These are phyloP conservation scores for Orchestia grillus DNA, from an alignment of 1,140 invertebrate genomes.

Conservation along the genomic window DNA sequence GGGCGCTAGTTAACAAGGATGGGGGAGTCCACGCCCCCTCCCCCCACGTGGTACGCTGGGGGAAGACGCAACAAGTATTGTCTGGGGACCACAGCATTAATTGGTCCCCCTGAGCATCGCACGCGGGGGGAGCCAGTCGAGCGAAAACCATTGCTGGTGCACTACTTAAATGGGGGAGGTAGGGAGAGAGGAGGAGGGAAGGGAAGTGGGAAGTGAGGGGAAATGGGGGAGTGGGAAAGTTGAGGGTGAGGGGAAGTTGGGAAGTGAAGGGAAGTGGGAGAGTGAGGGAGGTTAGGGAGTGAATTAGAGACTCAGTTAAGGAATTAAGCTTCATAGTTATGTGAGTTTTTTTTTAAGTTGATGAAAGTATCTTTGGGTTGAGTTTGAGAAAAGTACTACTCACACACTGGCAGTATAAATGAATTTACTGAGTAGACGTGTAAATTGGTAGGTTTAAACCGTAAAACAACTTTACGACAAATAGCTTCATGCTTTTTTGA, in stretches of 20 bases:
- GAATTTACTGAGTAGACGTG: background rate
- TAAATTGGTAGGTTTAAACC: background rate
- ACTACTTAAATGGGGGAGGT: background rate
- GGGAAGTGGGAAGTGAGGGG: background rate
- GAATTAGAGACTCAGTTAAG: background rate
- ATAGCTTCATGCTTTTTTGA: too few relatives aligned
- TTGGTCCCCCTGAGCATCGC: slow-evolving; percentile 6
- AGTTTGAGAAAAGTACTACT: background rate
- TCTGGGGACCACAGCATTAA: background rate
- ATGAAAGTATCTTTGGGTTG: too few relatives aligned
- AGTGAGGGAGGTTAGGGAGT: background rate
- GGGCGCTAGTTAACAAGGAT: too few relatives aligned
- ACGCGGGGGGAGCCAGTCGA: background rate
- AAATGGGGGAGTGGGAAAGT: too few relatives aligned
- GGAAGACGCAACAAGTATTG: background rate
- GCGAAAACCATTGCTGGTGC: slow-evolving; percentile 10
- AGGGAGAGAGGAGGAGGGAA: background rate
- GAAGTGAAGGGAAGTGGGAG: too few relatives aligned
- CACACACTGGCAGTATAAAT: too few relatives aligned
- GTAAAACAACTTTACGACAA: background rate
- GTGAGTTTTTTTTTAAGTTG: background rate
- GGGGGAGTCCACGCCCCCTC: too few relatives aligned
- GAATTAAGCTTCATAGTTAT: background rate
- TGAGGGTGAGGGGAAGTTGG: too few relatives aligned
- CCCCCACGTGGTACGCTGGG: background rate